Evolutionary conservation across 2,797 vertebrate species (phyloP).

Genomic region (Clarias platycephalus): DNA sequence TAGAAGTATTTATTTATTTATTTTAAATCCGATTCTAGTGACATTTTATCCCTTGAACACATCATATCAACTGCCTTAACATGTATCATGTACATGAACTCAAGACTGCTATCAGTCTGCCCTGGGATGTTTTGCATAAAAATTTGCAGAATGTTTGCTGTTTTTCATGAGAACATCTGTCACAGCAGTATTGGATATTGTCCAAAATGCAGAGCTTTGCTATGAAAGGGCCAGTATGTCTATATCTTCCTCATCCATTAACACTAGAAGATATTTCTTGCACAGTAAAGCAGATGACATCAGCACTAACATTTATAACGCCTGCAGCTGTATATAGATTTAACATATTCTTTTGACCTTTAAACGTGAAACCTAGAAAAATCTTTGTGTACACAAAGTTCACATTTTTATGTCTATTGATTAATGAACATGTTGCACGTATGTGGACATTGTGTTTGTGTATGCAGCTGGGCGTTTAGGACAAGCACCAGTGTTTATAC

Average conservation of each 20-base stretch:
- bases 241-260: not conserved
- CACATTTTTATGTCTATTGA: not conserved
- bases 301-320: not conserved
- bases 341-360: not conserved
- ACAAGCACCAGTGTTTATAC: not conserved
- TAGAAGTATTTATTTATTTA: not conserved
- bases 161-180: not conserved
- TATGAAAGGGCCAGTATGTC: not conserved
- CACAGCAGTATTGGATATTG: not conserved
- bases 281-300: not conserved
- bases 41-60: not conserved
- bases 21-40: not conserved
- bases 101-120: too few species aligned
- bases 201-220: not conserved
- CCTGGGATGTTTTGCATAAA: not conserved
- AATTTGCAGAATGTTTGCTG: not conserved
- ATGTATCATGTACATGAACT: not conserved
- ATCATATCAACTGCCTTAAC: not conserved
- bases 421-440: not conserved
- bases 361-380: not conserved
- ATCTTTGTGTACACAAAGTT: not conserved
- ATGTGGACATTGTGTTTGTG: not conserved
- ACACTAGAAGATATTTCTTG: not conserved
- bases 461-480: not conserved
- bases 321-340: not conserved